These are phyloP conservation scores for Leistus spinibarbis DNA, from an alignment of 2,888 invertebrate species.

Conservation along the genomic window DNA sequence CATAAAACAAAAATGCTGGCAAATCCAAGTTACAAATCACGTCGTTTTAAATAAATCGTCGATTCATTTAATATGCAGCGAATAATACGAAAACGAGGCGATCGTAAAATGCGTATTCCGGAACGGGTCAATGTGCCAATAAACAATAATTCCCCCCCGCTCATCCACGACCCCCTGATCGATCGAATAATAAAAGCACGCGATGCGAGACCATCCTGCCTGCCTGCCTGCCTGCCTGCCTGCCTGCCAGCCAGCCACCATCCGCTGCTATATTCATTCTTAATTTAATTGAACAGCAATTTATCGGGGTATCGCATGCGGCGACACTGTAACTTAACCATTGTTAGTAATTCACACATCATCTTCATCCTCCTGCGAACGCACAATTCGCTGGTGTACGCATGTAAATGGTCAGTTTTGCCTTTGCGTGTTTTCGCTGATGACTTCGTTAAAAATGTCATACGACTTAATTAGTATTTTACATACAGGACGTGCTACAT, in stretches of 20 bases:
- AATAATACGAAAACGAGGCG: neutral
- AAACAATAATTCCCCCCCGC: constrained; percentile 24
- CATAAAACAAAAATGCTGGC: neutral
- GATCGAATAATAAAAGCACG: neutral
- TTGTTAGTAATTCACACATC: constrained; percentile 17
- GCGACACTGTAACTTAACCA: constrained; percentile 12
- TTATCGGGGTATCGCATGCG: constrained; percentile 30
- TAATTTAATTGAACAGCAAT: constrained; percentile 35
- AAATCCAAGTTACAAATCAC: neutral
- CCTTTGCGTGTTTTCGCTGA: neutral
- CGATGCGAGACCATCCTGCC: neutral
- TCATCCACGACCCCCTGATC: constrained; percentile 7
- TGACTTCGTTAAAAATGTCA: neutral
- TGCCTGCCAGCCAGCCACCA: neutral
- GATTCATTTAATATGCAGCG: neutral
- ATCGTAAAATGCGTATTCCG: neutral
- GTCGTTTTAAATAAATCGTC: neutral
- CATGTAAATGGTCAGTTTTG: neutral
- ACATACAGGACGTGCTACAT: neutral
- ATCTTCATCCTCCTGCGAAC: neutral
- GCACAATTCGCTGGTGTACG: neutral
- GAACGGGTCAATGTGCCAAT: constrained; percentile 16
- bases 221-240: too few species aligned
- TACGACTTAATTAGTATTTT: neutral
- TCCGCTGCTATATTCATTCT: constrained; percentile 11